Base-by-base conservation (phyloP, 2,113 vertebrate species). In the Hemichromis elongatus region DNA sequence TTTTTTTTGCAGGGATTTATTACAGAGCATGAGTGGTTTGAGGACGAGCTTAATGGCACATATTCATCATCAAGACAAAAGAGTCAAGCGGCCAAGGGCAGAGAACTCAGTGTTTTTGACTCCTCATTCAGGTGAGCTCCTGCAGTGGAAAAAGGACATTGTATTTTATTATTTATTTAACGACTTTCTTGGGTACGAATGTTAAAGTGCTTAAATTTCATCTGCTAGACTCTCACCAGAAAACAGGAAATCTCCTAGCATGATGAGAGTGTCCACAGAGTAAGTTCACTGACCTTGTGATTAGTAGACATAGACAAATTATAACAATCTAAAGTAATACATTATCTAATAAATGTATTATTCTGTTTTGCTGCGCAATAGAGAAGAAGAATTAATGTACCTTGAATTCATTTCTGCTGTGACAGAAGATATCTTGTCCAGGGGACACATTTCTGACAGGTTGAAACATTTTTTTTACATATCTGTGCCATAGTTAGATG, bases 381-480 rank as follows among this genome's bases (percentile, higher is more conserved):
- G 99, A 89, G 97, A 98, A 84, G 97, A 99, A 88, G 97, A 99
- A 89, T 90, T 98, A 45, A 86, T 95, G 83, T 99, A 99, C 94
- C 96, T 99, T 56, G 96, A 95, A 88, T 99, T 99, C 91, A 97
- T 99, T 89, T 96, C 97, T 92, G 96, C 97, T 85, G 88, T 99
- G 82, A 99, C 99, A 75, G 97, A 97, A 86, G 98, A 99, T 59
- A 97, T 99, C 92, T 95, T 99, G 93, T 96, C 92, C 87, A 95
- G 97, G 28, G 97, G 96, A 45, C 91, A 98, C 18, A 97, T 97
- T 95, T 98, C 98, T 87, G 95, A 98, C 95, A 97, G 98, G 98
- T 99, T 82, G 2, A 82, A 56, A 52, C 21, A 33, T 33, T 77
- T 37, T 61, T 35, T 66, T 54, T 28, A 81, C 21, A 30, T 42